Base-by-base conservation (phyloP, 2,797 vertebrate genomes). In the Nyctalus aviator region DNA sequence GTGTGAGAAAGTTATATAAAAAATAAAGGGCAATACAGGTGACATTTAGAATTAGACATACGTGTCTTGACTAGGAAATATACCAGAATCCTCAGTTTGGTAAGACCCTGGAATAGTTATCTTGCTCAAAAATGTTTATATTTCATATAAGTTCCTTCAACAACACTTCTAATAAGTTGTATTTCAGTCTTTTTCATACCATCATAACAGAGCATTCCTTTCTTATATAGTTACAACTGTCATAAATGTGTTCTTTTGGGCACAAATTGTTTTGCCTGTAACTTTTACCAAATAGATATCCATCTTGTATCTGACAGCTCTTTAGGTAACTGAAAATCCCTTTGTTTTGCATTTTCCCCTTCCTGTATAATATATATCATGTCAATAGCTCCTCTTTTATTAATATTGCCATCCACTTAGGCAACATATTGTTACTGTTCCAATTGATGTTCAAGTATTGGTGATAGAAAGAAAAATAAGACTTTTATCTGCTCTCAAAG, bases 191-290 rank as follows among this genome's bases (percentile, higher is more conserved):
- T 41, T 27, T 90, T 15, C 66, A 62, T 59, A 41, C 21, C 50
- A 85, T 13, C 46, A 64, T 46, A 85, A 55, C 1, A 37, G 12
- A 6, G 7, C 41, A 64, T 75, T 85, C 12, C 17, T 55, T 68
- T 88, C 76, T 88, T 84, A 50, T 62, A 7, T 50, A 50, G 20
- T 84, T n/a, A 93, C 94, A 91, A 89, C 48, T 72, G 4, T 84
- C 69, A 18, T 18, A 84, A 87, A 69, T 69, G 7, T 59, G 68
- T 91, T 85, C 55, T 71, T 90, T 82, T 59, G 71, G 20, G 0
- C 7, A 13, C 44, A 93, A 71, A 66, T 84, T 92, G 48, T 88
- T 92, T 68, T 89, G 5, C 21, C 20, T 69, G 1, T 85, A 66
- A 55, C 64, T 59, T 89, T 48, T 86, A 79, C 35, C 72, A 62